Conservation (phyloP, 23 tunicate species). For the Aplidium turbinatum region DNA sequence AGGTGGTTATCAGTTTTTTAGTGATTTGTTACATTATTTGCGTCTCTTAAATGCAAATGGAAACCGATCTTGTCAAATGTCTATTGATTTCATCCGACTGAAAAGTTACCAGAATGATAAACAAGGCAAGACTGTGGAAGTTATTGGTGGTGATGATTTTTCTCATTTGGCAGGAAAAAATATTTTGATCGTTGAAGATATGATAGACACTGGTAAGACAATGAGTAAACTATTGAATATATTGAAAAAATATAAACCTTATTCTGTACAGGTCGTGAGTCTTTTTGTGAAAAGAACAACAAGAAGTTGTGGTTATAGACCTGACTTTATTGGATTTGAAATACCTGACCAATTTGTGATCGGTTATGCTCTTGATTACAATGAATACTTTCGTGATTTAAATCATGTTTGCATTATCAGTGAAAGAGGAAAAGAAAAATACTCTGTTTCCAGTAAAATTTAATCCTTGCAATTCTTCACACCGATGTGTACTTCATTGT, state of each 20-base stretch:
- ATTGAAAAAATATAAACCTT: conserved; percentile 59
- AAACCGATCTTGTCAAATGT: conserved; percentile 61
- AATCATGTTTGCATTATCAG: conserved; percentile 68
- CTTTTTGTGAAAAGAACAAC: conserved; percentile 82
- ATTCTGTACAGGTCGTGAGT: conserved; percentile 71
- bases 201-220: conserved; percentile 87
- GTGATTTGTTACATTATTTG: conserved; percentile 67
- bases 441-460: too few species aligned
- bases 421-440: conserved; percentile 60
- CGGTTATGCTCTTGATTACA: conserved; percentile 94
- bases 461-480: too few species aligned
- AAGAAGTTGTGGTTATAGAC: conserved; percentile 74
- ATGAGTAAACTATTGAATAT: conserved; percentile 69
- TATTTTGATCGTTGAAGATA: conserved; percentile 89
- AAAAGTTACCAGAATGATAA: conserved; percentile 77
- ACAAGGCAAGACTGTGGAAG: conserved; percentile 67
- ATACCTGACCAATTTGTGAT: conserved; percentile 79
- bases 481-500: too few species aligned
- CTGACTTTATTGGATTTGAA: conserved; percentile 87
- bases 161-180: conserved; percentile 60
- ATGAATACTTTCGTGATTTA: conserved; percentile 90
- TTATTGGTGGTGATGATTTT: conserved; percentile 93
- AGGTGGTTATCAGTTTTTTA: conserved; percentile 89
- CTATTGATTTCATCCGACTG: conserved; percentile 82
- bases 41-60: conserved; percentile 57